Conservation (phyloP, 2,797 vertebrate genomes). For the Nannoperca obscura region DNA sequence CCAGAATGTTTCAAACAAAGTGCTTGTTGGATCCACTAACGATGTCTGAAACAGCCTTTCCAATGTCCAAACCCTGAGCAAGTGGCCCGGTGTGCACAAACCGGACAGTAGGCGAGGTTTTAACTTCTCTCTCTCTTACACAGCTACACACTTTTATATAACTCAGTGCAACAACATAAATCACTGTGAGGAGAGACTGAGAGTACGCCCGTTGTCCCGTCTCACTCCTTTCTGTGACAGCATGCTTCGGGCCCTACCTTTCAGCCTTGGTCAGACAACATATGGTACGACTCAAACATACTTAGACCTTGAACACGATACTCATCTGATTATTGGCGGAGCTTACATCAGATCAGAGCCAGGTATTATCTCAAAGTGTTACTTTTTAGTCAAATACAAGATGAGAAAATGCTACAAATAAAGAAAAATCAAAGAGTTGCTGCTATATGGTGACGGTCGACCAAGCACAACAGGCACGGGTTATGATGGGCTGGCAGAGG, state of each 20-base stretch:
- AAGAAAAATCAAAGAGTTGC: background rate
- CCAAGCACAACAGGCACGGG: constrained; percentile 17
- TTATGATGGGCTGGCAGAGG: constrained; percentile 15
- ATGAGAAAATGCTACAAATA: constrained; percentile 6
- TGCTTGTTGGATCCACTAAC: too few species aligned
- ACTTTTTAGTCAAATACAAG: background rate
- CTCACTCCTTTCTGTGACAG: background rate
- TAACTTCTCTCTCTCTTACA: background rate
- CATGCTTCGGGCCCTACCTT: background rate
- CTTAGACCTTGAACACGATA: background rate
- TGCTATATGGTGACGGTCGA: background rate
- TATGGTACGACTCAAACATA: background rate
- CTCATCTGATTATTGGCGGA: background rate
- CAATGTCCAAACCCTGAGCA: too few species aligned
- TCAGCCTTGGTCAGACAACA: background rate
- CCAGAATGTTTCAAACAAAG: too few species aligned
- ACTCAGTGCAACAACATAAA: background rate
- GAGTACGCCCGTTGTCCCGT: background rate
- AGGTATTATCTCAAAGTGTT: background rate
- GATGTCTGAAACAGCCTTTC: too few species aligned
- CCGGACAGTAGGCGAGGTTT: too few species aligned
- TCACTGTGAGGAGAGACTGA: background rate
- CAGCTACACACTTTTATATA: background rate
- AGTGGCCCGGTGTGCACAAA: too few species aligned
- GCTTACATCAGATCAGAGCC: background rate